Percentiles rank a stretch among this genome's conserved stretches.
These are phyloP conservation scores for Myrmecobius fasciatus DNA, from an alignment of 2,113 vertebrate genomes.

Conservation along the genomic window DNA sequence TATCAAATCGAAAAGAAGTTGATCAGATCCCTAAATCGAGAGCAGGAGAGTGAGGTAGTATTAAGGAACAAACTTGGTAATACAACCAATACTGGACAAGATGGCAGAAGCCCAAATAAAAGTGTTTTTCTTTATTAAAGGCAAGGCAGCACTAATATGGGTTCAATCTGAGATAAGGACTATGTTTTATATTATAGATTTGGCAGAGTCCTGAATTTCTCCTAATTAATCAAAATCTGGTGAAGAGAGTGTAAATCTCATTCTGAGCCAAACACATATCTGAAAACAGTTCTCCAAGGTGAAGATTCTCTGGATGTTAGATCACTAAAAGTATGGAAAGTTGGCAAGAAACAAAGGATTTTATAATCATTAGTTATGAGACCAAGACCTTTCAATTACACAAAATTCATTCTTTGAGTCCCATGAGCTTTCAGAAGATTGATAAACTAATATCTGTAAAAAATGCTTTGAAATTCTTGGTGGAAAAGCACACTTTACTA, in stretches of 20 bases:
- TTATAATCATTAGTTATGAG: not conserved
- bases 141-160: not conserved
- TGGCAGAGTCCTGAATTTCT: not conserved
- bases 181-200: not conserved
- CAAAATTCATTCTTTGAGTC: not conserved
- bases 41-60: not conserved
- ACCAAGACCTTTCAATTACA: not conserved
- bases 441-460: slow-evolving; percentile 9
- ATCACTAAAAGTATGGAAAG: not conserved
- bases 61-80: not conserved
- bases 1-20: not conserved
- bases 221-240: not conserved
- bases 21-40: not conserved
- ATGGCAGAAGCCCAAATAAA: not conserved
- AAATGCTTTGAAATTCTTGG: slow-evolving; percentile 38
- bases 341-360: not conserved
- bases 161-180: not conserved
- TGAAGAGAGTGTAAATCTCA: not conserved
- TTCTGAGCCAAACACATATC: not conserved
- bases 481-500: slow-evolving; percentile 37
- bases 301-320: not conserved
- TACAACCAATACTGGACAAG: not conserved
- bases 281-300: not conserved
- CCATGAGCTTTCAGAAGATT: slow-evolving; percentile 27
- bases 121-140: not conserved